phyloP scores from a whole-genome alignment of 2,888 invertebrate species.

The Volucella zonaria region DNA sequence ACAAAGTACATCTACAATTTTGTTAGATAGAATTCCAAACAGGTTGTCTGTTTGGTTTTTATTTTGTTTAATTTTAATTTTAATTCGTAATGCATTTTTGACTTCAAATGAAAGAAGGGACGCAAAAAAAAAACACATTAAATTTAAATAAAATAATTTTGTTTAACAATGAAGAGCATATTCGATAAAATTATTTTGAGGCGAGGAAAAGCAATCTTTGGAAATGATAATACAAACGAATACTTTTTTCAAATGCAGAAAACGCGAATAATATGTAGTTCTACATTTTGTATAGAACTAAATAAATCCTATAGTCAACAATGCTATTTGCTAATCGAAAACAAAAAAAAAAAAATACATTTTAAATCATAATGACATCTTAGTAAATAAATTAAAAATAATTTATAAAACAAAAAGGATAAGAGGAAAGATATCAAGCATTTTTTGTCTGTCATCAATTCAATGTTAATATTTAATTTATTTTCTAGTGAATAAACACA shows the following conservation, averaged over 20 bases:
- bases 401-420: no score
- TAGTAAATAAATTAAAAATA: not conserved
- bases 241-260: not conserved
- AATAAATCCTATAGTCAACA: constrained; percentile 1
- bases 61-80: constrained; percentile 10
- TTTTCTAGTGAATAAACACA: constrained; percentile 47
- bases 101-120: constrained; percentile 40
- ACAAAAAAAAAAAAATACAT: constrained; percentile 2
- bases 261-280: not conserved
- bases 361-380: not conserved
- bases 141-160: not conserved
- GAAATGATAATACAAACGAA: constrained; percentile 20
- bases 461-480: constrained; percentile 15
- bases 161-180: constrained; percentile 22
- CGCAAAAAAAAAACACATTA: not conserved
- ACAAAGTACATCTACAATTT: constrained; percentile 65
- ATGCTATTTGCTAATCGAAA: constrained; percentile 29
- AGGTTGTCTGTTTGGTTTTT: constrained; percentile 9
- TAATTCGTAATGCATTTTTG: constrained; percentile 39
- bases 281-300: constrained; percentile 6
- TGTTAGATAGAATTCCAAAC: constrained; percentile 35
- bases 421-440: not conserved
- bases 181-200: not conserved
- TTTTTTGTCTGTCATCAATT: constrained; percentile 20
- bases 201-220: constrained; percentile 35